These are phyloP conservation scores for Drosophila elegans DNA, from an alignment of 1,140 invertebrate genomes.

Conservation along the genomic window DNA sequence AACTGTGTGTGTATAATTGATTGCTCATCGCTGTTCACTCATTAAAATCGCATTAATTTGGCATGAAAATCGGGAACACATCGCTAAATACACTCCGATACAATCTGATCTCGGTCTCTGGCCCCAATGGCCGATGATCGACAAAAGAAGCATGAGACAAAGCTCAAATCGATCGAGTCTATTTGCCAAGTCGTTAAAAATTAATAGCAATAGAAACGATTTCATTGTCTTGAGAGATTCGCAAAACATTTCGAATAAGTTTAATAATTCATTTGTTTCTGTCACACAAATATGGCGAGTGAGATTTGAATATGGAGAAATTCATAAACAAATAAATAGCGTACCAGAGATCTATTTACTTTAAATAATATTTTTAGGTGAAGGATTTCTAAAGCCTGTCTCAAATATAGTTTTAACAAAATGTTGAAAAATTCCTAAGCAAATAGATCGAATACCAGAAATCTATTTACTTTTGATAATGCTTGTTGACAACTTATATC, in stretches of 20 bases:
- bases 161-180: constrained; percentile 13
- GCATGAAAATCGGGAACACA: constrained; percentile 45
- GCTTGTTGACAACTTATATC: neutral
- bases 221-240: constrained; percentile 33
- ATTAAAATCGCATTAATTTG: constrained; percentile 57
- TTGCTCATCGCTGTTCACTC: constrained; percentile 34
- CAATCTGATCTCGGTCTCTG: constrained; percentile 1
- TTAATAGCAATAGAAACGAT: constrained; percentile 31
- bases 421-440: no score
- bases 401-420: no score
- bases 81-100: constrained; percentile 1
- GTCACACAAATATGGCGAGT: constrained; percentile 1
- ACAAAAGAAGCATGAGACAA: constrained; percentile 35
- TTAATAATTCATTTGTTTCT: constrained; percentile 44
- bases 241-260: constrained; percentile 18
- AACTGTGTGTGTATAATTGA: constrained; percentile 37
- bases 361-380: no score
- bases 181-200: constrained; percentile 24
- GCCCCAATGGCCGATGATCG: constrained; percentile 22
- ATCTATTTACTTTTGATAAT: no score
- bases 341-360: no score
- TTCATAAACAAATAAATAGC: neutral
- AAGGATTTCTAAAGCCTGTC: no score
- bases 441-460: no score
- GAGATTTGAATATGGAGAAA: neutral